Evolutionary conservation across 2,888 invertebrate species (phyloP), one percentile per base, ranked within the genome.

Genomic region (Tolmerus cingulatus): DNA sequence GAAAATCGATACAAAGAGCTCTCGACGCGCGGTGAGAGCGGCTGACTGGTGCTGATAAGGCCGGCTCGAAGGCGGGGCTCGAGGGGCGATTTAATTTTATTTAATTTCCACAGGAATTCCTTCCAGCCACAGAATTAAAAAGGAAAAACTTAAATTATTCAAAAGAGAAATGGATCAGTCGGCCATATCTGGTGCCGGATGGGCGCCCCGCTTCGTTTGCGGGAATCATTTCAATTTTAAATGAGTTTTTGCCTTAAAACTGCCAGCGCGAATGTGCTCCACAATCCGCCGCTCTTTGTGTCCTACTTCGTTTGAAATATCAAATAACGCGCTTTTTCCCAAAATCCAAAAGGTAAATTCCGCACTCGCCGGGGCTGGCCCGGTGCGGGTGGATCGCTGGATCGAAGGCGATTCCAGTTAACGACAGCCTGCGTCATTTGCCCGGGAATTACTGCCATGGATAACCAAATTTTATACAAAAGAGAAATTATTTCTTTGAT

Each of bases 1-100:
- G 66, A 66, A 66, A 66, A 66, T 66, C 66, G 66, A 66, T 66
- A 66, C 66, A 66, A 66, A 66, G 23, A 66, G 9, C 27, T 14
- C 23, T 66, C 27, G 2, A 19, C 66, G 3, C 12, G 66, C 27
- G 12, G 66, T 66, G 66, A 27, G 12, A 66, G 27, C 66, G 23
- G 66, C 66, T 66, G 66, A 66, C 66, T 66, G 66, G 27, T 66
- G 66, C 23, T 66, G 66, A 66, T 66, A 66, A 66, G 27, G 66
- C 66, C 66, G 19, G 3, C 23, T 9, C 66, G 66, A 66, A 66
- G 27, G 12, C 4, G 19, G 66, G 23, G 23, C 19, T 57, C 57
- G 57, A 19, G 57, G 57, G 40, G 7, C 66, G 79, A 79, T 79
- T 79, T 79, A 79, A 79, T 46, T 51, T 51, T 79, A 79, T 79